Evolutionary conservation across 2,888 invertebrate genomes (phyloP), one percentile per base, ranked within the genome.

Genomic region (Eretmocerus hayati): DNA sequence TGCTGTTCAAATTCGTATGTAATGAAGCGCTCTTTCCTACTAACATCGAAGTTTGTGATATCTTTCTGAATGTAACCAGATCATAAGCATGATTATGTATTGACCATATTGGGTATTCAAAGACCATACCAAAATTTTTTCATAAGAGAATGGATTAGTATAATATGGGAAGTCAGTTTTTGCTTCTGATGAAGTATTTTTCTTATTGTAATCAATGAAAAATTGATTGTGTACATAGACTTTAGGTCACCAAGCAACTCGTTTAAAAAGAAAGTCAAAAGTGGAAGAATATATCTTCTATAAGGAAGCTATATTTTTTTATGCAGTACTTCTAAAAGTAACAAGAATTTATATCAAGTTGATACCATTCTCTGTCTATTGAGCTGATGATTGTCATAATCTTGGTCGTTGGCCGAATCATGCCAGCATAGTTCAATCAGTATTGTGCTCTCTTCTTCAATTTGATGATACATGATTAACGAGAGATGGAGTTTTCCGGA

Each of bases 131-230:
- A n/a, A n/a, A n/a, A n/a, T n/a, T n/a, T n/a, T 5, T 38, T 15
- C 6, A 11, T 9, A 38, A 19, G 21, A 6, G n/a, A 38, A 19
- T 38, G 9, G 9, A 18, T 26, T 40, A 6, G 11, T 26, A 13
- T 15, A 4, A 8, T 9, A 23, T n/a, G 43, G 21, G 39, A n/a
- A n/a, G n/a, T n/a, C n/a, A n/a, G 26, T 32, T 42, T 42, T 53
- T 31, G 39, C 44, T 50, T 50, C 50, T 35, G 30, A 48, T 37
- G 48, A 53, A 48, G 36, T 50, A 46, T 50, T 53, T 48, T 46
- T 46, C 48, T 38, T 41, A 37, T 40, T 53, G 48, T 50, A 43
- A 50, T 50, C 31, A 22, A 43, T 48, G 33, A 45, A 44, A 43
- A 42, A 36, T 50, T 46, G 9, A 40, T 47, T 39, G 22, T 50